Conservation (phyloP, 2,888 invertebrate species). For the Papilio gigon region DNA sequence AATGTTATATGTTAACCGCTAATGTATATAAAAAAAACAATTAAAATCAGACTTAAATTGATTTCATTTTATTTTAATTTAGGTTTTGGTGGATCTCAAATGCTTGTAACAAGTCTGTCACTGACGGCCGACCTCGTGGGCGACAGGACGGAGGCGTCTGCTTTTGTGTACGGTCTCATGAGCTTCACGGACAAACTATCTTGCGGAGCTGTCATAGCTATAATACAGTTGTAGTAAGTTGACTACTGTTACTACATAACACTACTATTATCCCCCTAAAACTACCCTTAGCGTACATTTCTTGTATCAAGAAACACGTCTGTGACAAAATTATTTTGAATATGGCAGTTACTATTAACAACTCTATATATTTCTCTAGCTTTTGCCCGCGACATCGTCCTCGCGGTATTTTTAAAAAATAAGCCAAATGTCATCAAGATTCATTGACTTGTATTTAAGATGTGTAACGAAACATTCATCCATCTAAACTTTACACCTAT, state of each 20-base stretch:
- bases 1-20: constrained; percentile 3
- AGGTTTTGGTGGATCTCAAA: constrained; percentile 91
- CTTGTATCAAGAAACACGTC: not conserved
- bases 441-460: too few relatives aligned
- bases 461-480: too few relatives aligned
- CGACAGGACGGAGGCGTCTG: constrained; percentile 90
- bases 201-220: constrained; percentile 91
- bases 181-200: constrained; percentile 95
- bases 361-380: too few relatives aligned
- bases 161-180: constrained; percentile 96
- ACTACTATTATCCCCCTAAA: not conserved
- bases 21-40: not conserved
- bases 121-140: constrained; percentile 95
- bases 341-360: too few relatives aligned
- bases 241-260: constrained; percentile 3
- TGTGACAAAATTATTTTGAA: too few relatives aligned
- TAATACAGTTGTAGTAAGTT: constrained; percentile 90
- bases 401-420: too few relatives aligned
- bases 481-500: too few relatives aligned
- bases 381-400: too few relatives aligned
- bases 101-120: constrained; percentile 92
- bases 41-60: too few relatives aligned
- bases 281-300: not conserved
- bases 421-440: too few relatives aligned
- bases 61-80: too few relatives aligned